Evolutionary conservation across 2,113 vertebrate species (phyloP), one percentile per base, ranked within the genome.

Genomic region (Atractosteus spatula): DNA sequence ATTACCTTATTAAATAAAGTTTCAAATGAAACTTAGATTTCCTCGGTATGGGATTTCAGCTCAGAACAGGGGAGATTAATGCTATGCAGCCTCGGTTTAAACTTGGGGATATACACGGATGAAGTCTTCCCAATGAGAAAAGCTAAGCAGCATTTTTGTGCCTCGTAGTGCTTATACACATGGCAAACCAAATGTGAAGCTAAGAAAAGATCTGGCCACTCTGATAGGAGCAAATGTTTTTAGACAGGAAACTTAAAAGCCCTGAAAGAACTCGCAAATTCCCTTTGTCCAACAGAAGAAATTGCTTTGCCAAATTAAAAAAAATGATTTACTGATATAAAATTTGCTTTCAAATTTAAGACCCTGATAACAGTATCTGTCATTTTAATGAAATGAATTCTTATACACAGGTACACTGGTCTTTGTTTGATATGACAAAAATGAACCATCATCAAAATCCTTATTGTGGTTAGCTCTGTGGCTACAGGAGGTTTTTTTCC

Each of bases 111-210:
- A 59, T 13, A 59, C 56, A 59, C n/a, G 12, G 12, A 59, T 59
- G 13, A 59, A n/a, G 11, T 59, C 56, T 59, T 59, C 7, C 56
- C 56, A 59, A 4, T 59, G n/a, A 59, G n/a, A 59, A 59, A 14
- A 59, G 56, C 56, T 59, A 12, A 59, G 56, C 56, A 59, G 56
- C 56, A 59, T 11, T 59, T 59, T 59, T 59, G 56, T 59, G 56
- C 56, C 56, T 59, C 13, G 4, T 59, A n/a, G 5, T 51, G 5
- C 1, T 59, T 59, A 59, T n/a, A 59, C 56, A 59, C 56, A 59
- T 59, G 56, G 12, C 56, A 59, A 59, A 59, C 56, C 56, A 59
- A 59, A 12, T 12, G 12, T 59, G 56, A 13, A 8, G 56, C 56
- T n/a, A 3, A 59, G 56, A 11, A 12, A 8, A 13, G 4, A 12